A percentile compares a stretch with the other conserved stretches of the same genome.
phyloP scores from a whole-genome alignment of 2,113 vertebrate genomes.

The Vulpes ferrilata region DNA sequence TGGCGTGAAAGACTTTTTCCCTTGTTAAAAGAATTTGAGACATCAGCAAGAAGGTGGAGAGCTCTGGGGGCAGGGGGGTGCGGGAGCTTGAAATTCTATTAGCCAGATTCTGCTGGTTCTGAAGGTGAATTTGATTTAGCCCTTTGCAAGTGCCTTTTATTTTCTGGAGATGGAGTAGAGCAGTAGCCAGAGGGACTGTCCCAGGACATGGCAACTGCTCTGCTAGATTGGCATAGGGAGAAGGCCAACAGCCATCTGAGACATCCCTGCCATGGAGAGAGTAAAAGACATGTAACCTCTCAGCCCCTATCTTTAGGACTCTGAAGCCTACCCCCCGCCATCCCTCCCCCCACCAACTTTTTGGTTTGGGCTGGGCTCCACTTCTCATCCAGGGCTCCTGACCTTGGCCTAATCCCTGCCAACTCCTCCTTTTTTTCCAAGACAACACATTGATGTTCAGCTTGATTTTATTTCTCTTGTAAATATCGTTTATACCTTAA shows the following conservation, averaged over 20 bases:
- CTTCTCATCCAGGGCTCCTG: not conserved
- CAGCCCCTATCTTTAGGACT: not conserved
- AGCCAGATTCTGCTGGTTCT: conserved; percentile 57
- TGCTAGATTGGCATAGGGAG: not conserved
- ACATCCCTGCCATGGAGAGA: not conserved
- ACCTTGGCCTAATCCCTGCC: not conserved
- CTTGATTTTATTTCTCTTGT: conserved; percentile 18
- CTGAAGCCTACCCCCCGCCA: not conserved
- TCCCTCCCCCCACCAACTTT: not conserved
- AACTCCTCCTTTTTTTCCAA: not conserved
- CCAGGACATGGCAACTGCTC: not conserved
- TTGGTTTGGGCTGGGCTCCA: not conserved
- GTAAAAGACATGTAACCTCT: not conserved
- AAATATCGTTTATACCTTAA: not conserved
- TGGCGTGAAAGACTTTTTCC: conserved; percentile 78
- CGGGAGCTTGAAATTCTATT: conserved; percentile 59
- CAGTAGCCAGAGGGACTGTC: not conserved
- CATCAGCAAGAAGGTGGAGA: conserved; percentile 72
- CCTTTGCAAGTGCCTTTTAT: conserved; percentile 48
- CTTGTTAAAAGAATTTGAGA: conserved; percentile 80
- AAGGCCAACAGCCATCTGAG: not conserved
- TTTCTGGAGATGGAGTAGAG: not conserved
- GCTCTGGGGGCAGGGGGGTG: not conserved
- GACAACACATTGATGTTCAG: not conserved
- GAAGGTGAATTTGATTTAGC: conserved; percentile 62